Conservation (phyloP, 2,113 vertebrate species). For the Halichoeres trimaculatus region DNA sequence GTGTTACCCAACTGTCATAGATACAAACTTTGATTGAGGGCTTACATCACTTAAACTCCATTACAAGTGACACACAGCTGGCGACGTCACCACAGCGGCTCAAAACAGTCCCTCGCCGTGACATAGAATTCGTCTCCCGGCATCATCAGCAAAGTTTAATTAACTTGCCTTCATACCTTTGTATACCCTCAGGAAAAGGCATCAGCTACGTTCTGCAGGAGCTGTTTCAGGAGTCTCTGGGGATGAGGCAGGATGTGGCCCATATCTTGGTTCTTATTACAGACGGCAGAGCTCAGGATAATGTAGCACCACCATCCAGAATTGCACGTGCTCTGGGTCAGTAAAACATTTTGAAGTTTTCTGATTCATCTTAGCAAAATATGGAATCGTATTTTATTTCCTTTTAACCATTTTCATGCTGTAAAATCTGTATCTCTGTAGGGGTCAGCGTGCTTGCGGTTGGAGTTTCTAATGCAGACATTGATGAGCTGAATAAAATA, state of each 20-base stretch:
- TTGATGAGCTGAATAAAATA: conserved; percentile 84
- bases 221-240: conserved; percentile 86
- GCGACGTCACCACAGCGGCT: background rate
- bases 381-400: background rate
- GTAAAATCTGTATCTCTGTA: conserved; percentile 48
- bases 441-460: conserved; percentile 88
- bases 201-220: conserved; percentile 87
- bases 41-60: background rate
- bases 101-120: background rate
- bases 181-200: conserved; percentile 81
- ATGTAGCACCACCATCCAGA: conserved; percentile 86
- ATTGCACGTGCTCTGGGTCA: conserved; percentile 86
- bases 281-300: conserved; percentile 90
- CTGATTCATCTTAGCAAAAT: background rate
- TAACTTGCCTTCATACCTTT: background rate
- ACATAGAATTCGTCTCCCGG: background rate
- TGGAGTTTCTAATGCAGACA: conserved; percentile 87
- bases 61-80: background rate
- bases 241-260: conserved; percentile 86
- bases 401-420: background rate
- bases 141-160: background rate
- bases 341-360: conserved; percentile 11
- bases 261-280: conserved; percentile 88
- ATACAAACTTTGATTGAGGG: background rate
- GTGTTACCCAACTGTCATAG: background rate